Percentiles rank a stretch among this genome's conserved stretches.
These are phyloP conservation scores for Sarcophaga subvicina DNA, from an alignment of 2,888 invertebrate species.

Conservation along the genomic window DNA sequence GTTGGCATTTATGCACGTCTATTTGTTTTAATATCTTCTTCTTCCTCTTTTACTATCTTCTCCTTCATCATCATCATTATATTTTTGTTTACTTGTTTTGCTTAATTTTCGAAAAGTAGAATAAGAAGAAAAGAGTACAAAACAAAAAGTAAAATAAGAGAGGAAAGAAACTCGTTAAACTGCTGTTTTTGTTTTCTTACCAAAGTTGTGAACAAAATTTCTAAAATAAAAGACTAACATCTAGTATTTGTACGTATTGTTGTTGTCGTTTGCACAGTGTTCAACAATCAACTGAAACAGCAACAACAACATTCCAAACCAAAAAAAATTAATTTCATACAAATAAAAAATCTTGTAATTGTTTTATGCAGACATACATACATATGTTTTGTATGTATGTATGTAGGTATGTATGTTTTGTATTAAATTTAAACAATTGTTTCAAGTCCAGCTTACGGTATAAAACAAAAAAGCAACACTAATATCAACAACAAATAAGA, in stretches of 20 bases:
- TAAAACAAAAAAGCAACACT: slow-evolving; percentile 33
- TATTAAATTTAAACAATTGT: slow-evolving; percentile 15
- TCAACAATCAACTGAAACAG: slow-evolving; percentile 49
- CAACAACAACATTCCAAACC: slow-evolving; percentile 57
- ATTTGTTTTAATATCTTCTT: no score
- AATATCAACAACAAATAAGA: slow-evolving; percentile 28
- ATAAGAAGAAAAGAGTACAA: slow-evolving; percentile 28
- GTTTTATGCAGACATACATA: neutral
- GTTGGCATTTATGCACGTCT: no score
- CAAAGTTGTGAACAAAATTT: slow-evolving; percentile 56
- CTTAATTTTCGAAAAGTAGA: neutral
- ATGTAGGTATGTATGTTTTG: neutral
- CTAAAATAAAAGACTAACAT: neutral
- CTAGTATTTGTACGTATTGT: slow-evolving; percentile 4
- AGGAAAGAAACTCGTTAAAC: slow-evolving; percentile 61
- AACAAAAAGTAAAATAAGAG: slow-evolving; percentile 23
- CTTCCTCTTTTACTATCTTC: no score
- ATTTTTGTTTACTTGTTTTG: slow-evolving; percentile 36
- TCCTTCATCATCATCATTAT: slow-evolving; percentile 23
- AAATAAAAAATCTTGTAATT: neutral
- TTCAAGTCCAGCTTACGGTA: slow-evolving; percentile 54
- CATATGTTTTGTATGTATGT: neutral
- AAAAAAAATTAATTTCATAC: slow-evolving; percentile 24
- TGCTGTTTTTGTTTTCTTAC: slow-evolving; percentile 57
- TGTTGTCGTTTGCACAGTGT: slow-evolving; percentile 28